Conservation (phyloP, 2,797 vertebrate species). For the Sebastes trivittatus region DNA sequence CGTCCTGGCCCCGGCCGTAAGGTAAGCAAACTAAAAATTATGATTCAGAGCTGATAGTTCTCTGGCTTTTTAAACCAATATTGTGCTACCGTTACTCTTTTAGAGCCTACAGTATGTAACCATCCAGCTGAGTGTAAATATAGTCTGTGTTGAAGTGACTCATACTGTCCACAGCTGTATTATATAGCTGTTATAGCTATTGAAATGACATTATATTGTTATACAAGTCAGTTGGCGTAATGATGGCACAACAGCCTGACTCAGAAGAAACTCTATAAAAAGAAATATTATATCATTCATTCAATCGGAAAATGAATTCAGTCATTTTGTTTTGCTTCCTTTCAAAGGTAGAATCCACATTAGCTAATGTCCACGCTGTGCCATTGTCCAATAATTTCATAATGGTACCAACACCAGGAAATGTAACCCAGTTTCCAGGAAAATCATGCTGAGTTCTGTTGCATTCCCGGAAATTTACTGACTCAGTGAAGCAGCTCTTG, state of each 20-base stretch:
- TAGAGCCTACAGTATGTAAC: background rate
- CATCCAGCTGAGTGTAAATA: background rate
- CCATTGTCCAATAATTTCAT: background rate
- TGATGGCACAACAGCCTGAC: background rate
- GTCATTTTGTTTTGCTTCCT: background rate
- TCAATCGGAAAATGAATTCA: background rate
- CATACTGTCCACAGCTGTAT: background rate
- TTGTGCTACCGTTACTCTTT: background rate
- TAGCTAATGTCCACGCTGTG: background rate
- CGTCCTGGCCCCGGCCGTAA: constrained; percentile 12
- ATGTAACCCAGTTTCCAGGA: background rate
- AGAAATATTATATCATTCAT: background rate
- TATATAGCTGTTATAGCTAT: background rate
- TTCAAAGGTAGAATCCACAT: background rate
- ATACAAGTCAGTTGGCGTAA: background rate
- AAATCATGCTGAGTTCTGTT: background rate
- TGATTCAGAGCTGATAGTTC: background rate
- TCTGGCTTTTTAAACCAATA: background rate
- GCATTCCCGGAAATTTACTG: background rate
- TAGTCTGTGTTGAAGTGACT: background rate
- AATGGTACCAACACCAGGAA: background rate
- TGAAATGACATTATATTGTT: background rate
- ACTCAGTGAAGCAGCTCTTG: background rate
- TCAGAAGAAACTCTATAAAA: background rate
- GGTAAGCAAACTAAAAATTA: constrained; percentile 60